Base-by-base conservation (phyloP, 2,888 invertebrate species). In the Auanema sp. region DNA sequence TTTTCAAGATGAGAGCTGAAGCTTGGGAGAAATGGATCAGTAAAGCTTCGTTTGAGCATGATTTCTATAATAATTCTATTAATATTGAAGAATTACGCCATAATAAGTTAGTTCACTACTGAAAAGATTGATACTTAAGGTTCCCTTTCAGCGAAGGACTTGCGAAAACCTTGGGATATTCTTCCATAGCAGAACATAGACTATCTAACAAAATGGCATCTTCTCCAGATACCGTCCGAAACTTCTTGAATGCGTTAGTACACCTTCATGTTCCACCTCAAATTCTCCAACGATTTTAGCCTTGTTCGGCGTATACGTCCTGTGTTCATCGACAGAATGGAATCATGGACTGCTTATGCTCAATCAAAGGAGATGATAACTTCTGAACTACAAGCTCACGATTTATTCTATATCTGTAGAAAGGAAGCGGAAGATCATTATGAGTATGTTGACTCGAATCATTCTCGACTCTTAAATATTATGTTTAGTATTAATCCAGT, bases 181-280 rank as follows among this genome's bases (percentile, higher is more conserved):
- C 69, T 11, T 77, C 76, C 1, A 76, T 78, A 24, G 69, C 82
- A 24, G 79, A 83, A 53, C 82, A 83, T 55, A 72, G 79, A 41
- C 65, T 82, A 24, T 66, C 79, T 12, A 77, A 83, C 58, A 83
- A 83, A 64, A 82, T 82, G 82, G 82, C 81, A 0, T 76, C 81
- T 2, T 73, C 74, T 10, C 76, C 80, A 6, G 80, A 78, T 10
- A 83, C 80, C 21, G 80, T 82, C 14, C 63, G 82, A n/a, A 74
- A 67, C 53, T 83, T 82, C 62, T 66, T 82, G 23, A 69, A 72
- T 59, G 79, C 76, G 77, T 80, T 24, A 59, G 76, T 71, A 8
- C 6, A 4, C 33, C 21, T 58, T 49, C 33, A 24, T 24, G n/a
- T n/a, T 33, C 14, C 43, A 43, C 43, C 43, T 18, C 51, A 10